Percentiles rank a stretch among this genome's conserved stretches.
Evolutionary conservation across 2,113 vertebrate species (phyloP).

Genomic region (Patagioenas fasciata): DNA sequence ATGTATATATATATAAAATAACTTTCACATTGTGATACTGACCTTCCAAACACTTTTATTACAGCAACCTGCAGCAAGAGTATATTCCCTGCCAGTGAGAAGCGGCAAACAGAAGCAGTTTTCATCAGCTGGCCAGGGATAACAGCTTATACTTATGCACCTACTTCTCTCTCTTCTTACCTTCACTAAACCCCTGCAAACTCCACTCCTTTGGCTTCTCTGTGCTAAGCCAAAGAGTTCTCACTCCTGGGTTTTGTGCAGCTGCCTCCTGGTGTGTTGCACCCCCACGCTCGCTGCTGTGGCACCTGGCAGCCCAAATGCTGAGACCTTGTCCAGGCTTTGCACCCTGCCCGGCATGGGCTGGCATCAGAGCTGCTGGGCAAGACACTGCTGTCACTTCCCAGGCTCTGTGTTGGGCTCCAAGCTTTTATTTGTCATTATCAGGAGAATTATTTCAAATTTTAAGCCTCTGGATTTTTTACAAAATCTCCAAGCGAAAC

Average conservation of each 20-base stretch:
- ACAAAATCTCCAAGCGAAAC: background rate
- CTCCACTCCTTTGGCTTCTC: background rate
- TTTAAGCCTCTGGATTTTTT: background rate
- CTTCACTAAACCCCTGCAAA: background rate
- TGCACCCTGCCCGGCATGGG: accelerated
- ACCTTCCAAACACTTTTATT: background rate
- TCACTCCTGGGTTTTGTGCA: background rate
- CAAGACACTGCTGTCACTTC: accelerated
- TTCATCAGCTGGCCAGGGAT: background rate
- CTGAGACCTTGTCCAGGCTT: background rate
- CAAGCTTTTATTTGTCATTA: background rate
- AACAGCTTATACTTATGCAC: background rate
- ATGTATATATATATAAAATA: no score
- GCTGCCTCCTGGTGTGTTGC: background rate
- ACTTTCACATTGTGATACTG: background rate
- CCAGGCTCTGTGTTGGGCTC: background rate
- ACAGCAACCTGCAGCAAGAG: background rate
- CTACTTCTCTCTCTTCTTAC: background rate
- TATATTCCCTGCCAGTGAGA: background rate
- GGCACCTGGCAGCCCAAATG: background rate
- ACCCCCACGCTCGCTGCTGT: accelerated
- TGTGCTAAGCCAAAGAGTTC: background rate
- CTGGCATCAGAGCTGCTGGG: background rate
- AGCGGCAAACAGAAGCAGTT: background rate
- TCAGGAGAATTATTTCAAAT: background rate